Percentiles rank a stretch among this genome's conserved stretches.
Evolutionary conservation across 2,113 vertebrate genomes (phyloP).

Genomic region (Mesitornis unicolor): DNA sequence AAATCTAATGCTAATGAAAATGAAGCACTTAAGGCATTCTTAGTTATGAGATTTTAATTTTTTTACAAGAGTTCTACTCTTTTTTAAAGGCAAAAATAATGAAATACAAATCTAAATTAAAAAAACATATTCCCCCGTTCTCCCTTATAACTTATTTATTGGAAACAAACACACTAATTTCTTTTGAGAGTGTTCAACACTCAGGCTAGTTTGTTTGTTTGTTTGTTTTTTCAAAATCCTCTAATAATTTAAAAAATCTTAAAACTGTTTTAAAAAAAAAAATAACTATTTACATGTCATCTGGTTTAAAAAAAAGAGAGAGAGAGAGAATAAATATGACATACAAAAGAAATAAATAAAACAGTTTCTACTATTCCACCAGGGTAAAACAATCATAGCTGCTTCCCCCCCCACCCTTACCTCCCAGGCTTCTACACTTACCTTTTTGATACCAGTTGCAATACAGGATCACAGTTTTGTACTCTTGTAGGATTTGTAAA

Average conservation of each 20-base stretch:
- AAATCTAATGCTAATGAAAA: neutral
- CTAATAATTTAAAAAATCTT: neutral
- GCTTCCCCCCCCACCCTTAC: rapidly evolving
- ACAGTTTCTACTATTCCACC: neutral
- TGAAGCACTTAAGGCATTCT: neutral
- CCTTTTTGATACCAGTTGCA: neutral
- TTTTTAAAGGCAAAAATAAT: neutral
- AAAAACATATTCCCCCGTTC: rapidly evolving
- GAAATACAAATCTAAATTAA: neutral
- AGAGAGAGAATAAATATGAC: neutral
- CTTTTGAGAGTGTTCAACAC: neutral
- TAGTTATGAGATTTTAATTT: neutral
- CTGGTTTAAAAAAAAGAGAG: neutral
- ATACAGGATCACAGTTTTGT: neutral
- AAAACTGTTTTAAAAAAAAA: neutral
- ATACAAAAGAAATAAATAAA: neutral
- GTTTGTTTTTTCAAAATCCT: neutral
- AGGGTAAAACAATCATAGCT: neutral
- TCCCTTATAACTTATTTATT: neutral
- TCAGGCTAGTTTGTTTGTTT: neutral
- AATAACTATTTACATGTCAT: neutral
- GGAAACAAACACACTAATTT: neutral
- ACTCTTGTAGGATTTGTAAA: neutral
- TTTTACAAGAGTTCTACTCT: neutral
- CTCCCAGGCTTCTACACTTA: too few relatives aligned